Evolutionary conservation across 2,888 invertebrate species (phyloP), one percentile per base, ranked within the genome.

Genomic region (Baccha elongata): DNA sequence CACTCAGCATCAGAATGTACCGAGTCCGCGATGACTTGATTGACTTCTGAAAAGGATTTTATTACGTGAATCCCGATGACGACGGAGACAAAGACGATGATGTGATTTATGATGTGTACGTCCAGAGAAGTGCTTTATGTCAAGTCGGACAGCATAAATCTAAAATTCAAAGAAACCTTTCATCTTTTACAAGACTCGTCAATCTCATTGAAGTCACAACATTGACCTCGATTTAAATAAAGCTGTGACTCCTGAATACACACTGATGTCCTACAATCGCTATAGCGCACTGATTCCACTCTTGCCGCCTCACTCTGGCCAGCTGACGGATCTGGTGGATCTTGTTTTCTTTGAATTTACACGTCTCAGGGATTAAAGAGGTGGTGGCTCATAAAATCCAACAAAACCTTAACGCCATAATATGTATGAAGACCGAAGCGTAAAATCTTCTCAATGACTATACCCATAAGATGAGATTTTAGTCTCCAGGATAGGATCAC

Each of bases 111-210:
- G 83, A 83, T 83, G 78, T 83, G 67, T 44, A 72, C 32, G 52
- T 83, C 50, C 37, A 62, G 72, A 42, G 78, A 78, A 83, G 83
- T 78, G 83, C 78, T 83, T 83, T 83, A 83, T 83, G 83, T 83
- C 83, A 78, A 83, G 76, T 68, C 64, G 68, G 83, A 83, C 83
- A 83, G 78, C 78, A 78, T 83, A 78, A 83, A 83, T 83, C 78
- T 83, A 46, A 72, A 83, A 83, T 83, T 83, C 78, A 83, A 83
- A 83, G 73, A 55, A 78, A 83, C 73, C 67, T 78, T 83, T 78
- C 83, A 83, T 83, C 83, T 78, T 73, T 78, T 83, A 83, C 83
- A 83, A 78, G 83, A 78, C 72, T 78, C 83, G 83, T 83, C 83
- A 83, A 83, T 83, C 83, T 73, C 83, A 83, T 83, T 83, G 64